Base-by-base conservation (phyloP, 2,888 invertebrate genomes). In the Sinodicranocentrus sp. region DNA sequence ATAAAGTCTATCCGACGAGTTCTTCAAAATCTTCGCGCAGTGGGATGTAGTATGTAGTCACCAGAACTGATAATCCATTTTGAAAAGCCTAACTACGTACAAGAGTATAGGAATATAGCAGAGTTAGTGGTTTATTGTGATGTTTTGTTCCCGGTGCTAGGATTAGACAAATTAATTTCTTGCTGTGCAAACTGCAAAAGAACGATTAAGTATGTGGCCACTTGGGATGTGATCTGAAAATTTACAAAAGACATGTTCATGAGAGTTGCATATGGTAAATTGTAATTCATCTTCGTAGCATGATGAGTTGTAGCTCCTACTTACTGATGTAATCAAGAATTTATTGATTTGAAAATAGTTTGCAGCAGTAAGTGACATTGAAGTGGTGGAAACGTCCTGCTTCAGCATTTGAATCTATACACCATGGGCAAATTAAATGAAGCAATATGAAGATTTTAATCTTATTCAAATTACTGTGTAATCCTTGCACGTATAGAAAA, bases 321-420 rank as follows among this genome's bases (percentile, higher is more conserved):
- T 75, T 83, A 87, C 86, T 5, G 86, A 78, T 8, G 86, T 82
- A 1, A 86, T 75, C 13, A 85, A 68, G 44, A 70, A 84, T 65
- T 86, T 86, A 65, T 85, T 87, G 15, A 87, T 77, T 54, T 79
- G 76, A 67, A 87, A 87, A 57, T 85, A 87, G 54, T 86, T 84
- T 19, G 84, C 33, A 0, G 87, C 87, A 0, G 79, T 59, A 1
- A 87, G 21, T 6, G 70, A 70, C 19, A 88, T 80, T 2, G 75
- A 44, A 0, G 68, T 73, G 0, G 84, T 73, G 8, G 82, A 54
- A n/a, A 88, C 21, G 23, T 86, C 86, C 6, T 59, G 68, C 63
- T 86, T 86, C 54, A 88, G 59, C 15, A 25, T 26, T n/a, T 83
- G 75, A 17, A 87, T 28, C 86, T 86, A 19, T 5, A 21, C n/a